Percentiles rank a stretch among this genome's conserved stretches.
Conservation (phyloP, 2,113 vertebrate species). For the Ceyx margarethae region DNA sequence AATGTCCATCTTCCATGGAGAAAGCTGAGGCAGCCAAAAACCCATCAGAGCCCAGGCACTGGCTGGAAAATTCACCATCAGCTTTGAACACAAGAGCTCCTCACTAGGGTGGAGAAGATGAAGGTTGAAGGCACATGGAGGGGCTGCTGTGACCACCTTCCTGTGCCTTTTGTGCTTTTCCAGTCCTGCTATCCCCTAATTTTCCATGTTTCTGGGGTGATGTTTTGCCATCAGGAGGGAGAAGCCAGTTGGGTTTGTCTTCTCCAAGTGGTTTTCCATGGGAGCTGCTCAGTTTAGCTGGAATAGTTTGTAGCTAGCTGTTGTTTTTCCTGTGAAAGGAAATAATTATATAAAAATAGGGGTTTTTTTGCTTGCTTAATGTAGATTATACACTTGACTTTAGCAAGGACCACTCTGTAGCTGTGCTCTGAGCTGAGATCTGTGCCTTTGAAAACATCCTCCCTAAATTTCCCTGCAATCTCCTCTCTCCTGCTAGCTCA, state of each 20-base stretch:
- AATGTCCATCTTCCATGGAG: neutral
- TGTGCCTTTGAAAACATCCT: neutral
- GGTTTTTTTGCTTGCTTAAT: neutral
- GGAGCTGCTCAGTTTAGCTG: neutral
- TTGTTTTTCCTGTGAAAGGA: neutral
- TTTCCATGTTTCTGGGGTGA: neutral
- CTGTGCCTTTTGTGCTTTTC: neutral
- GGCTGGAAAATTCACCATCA: neutral
- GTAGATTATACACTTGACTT: neutral
- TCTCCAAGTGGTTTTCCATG: conserved; percentile 16
- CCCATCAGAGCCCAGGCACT: neutral
- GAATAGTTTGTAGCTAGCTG: neutral
- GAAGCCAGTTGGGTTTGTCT: neutral
- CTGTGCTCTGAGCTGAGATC: neutral
- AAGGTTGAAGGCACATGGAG: neutral
- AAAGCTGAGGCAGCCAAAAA: conserved; percentile 25
- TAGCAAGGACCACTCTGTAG: neutral
- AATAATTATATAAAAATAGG: neutral
- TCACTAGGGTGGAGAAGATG: neutral
- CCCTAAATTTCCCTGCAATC: neutral
- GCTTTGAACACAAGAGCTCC: neutral
- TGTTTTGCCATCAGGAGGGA: neutral
- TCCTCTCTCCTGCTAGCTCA: neutral
- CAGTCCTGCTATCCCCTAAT: neutral
- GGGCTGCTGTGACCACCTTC: neutral